Conservation (phyloP, 2,113 vertebrate genomes). For the Galemys pyrenaicus region DNA sequence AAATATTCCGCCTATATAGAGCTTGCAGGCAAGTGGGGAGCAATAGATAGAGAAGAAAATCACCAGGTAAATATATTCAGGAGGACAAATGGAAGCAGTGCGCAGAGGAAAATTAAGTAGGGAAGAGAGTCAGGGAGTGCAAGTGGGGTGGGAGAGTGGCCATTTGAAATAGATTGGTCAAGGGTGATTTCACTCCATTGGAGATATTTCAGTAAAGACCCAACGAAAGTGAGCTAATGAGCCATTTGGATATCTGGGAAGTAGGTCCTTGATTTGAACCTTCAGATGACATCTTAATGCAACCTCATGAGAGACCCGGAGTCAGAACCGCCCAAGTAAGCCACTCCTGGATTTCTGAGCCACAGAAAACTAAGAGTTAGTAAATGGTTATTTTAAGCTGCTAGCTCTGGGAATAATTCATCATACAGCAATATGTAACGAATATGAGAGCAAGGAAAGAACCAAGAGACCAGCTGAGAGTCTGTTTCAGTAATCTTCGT, state of each 20-base stretch:
- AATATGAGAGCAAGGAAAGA: neutral
- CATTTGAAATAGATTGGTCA: neutral
- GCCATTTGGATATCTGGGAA: neutral
- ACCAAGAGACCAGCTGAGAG: neutral
- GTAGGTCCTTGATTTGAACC: neutral
- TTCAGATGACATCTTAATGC: neutral
- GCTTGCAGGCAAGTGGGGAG: neutral
- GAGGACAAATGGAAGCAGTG: neutral
- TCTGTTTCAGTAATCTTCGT: neutral
- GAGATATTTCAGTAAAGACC: neutral
- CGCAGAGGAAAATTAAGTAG: neutral
- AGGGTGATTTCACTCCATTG: neutral
- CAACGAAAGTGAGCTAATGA: neutral
- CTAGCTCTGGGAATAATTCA: neutral
- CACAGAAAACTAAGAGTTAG: neutral
- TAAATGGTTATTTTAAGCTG: neutral
- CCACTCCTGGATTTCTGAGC: neutral
- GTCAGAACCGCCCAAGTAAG: neutral
- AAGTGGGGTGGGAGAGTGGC: neutral
- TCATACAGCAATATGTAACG: neutral
- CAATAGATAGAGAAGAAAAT: neutral
- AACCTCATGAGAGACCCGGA: neutral
- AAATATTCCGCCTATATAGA: neutral
- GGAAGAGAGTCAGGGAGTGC: neutral
- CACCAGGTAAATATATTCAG: neutral